Conservation (phyloP, 2,113 vertebrate genomes). For the Gracilinanus agilis region DNA sequence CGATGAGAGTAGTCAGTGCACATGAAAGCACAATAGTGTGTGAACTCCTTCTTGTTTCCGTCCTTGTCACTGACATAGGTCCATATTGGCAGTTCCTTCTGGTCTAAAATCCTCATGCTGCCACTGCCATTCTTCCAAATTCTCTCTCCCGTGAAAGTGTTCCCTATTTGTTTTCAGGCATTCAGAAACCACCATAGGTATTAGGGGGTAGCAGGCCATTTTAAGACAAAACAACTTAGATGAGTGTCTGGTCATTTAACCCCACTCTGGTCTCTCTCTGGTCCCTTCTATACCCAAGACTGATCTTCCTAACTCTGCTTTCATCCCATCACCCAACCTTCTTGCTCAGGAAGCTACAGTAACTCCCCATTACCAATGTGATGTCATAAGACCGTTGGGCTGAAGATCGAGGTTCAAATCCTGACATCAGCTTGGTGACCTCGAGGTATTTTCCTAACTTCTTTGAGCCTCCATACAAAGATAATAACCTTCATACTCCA, state of each 20-base stretch:
- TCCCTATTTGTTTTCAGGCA: conserved; percentile 34
- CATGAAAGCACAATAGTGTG: neutral
- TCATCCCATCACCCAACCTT: conserved; percentile 15
- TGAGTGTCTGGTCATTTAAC: neutral
- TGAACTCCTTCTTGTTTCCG: neutral
- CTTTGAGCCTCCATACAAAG: neutral
- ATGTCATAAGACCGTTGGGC: neutral
- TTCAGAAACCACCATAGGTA: conserved; percentile 29
- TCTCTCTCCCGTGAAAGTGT: conserved; percentile 45
- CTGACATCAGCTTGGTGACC: neutral
- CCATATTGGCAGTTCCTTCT: neutral
- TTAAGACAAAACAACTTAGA: neutral
- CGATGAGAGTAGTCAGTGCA: neutral
- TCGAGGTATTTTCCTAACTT: neutral
- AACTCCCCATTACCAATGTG: conserved; percentile 10
- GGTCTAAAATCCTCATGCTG: conserved; percentile 4
- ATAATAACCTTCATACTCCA: neutral
- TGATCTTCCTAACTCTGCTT: conserved; percentile 11
- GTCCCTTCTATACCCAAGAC: neutral
- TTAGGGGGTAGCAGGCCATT: neutral
- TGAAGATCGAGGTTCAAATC: too few species aligned
- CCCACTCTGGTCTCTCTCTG: neutral
- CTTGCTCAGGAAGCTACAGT: conserved; percentile 17
- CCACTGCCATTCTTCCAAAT: neutral
- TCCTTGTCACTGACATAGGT: neutral